phyloP scores from a whole-genome alignment of 2,888 invertebrate species.

The Pyrrhia umbra region DNA sequence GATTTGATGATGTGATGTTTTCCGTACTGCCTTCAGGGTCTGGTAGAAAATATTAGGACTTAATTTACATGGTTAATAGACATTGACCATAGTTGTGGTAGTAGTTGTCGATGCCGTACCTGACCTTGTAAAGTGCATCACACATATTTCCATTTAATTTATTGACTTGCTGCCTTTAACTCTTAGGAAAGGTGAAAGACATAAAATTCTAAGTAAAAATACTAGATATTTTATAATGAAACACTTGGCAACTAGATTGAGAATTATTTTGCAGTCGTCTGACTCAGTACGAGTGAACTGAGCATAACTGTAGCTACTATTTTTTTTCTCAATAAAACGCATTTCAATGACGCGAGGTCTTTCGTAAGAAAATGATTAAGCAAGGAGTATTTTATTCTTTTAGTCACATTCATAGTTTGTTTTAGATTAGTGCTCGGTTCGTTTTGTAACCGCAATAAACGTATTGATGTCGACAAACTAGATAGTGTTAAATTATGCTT shows the following conservation, averaged over 20 bases:
- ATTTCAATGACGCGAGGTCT: constrained; percentile 37
- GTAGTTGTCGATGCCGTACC: no score
- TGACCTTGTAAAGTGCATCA: no score
- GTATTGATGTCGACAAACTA: background rate
- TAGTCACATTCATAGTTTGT: constrained; percentile 9
- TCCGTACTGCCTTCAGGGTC: constrained; percentile 5
- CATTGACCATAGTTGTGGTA: no score
- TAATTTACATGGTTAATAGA: no score
- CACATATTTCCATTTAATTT: no score
- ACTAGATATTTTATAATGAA: constrained; percentile 14
- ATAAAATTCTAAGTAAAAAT: constrained; percentile 22
- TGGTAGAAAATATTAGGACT: no score
- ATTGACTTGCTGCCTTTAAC: no score
- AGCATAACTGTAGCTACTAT: constrained; percentile 24
- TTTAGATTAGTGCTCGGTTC: constrained; percentile 3
- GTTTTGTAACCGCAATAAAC: background rate
- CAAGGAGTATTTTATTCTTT: constrained; percentile 15
- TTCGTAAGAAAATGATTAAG: constrained; percentile 40
- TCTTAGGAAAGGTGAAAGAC: background rate
- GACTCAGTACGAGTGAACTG: constrained; percentile 45
- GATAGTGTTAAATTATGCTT: background rate
- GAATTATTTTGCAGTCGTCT: constrained; percentile 37
- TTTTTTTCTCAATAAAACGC: constrained; percentile 30
- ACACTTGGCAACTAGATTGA: constrained; percentile 47
- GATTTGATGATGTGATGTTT: constrained; percentile 7